Evolutionary conservation across 2,888 invertebrate species (phyloP).

Genomic region (Hoplodrina ambigua): DNA sequence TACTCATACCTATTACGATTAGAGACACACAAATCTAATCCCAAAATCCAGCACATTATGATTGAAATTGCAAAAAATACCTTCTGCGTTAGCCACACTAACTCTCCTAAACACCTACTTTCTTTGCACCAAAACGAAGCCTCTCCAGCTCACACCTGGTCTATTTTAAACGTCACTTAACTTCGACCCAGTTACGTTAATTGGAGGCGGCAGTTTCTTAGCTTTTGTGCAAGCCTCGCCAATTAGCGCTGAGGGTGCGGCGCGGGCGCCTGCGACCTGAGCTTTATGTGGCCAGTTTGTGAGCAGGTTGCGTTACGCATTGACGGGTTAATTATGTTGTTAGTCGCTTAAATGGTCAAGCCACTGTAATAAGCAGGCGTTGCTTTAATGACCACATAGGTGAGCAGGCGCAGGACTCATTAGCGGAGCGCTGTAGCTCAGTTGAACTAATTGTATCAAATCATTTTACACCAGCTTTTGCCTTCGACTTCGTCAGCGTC

Average conservation of each 20-base stretch:
- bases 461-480: no score
- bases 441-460: no score
- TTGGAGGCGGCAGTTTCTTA: conserved; percentile 57
- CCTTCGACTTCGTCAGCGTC: no score
- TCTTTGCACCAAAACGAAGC: conserved; percentile 8
- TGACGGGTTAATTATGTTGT: conserved; percentile 8
- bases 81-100: no score
- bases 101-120: neutral
- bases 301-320: conserved; percentile 1
- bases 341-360: conserved; percentile 2
- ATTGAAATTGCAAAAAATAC: no score
- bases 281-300: conserved; percentile 11
- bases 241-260: conserved; percentile 48
- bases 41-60: neutral
- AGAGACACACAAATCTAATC: no score
- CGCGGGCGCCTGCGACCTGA: neutral
- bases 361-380: conserved; percentile 6
- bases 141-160: conserved; percentile 32
- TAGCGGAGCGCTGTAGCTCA: no score
- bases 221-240: conserved; percentile 50
- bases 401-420: no score
- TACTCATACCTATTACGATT: no score
- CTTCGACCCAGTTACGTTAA: conserved; percentile 59
- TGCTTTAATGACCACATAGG: no score
- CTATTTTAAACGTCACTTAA: conserved; percentile 60